Conservation (phyloP, 2,797 vertebrate species). For the Megaceryle alcyon region DNA sequence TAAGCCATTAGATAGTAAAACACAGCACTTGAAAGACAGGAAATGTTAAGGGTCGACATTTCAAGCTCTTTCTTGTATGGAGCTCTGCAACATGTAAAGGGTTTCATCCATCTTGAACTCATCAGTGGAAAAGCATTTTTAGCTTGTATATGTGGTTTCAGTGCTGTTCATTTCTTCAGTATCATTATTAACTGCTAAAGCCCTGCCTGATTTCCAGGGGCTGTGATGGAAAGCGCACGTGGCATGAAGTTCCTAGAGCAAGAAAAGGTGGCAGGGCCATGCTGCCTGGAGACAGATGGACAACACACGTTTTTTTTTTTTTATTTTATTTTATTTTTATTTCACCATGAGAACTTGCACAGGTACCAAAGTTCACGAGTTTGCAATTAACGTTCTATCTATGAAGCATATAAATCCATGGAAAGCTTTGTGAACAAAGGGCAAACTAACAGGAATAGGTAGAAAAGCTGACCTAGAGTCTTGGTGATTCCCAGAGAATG, state of each 20-base stretch:
- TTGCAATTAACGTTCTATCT: background rate
- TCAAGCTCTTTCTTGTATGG: constrained; percentile 11
- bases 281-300: background rate
- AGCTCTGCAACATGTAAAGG: background rate
- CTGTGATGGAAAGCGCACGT: background rate
- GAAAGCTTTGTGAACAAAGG: background rate
- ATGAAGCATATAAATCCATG: background rate
- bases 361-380: background rate
- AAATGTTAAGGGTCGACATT: background rate
- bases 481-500: background rate
- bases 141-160: background rate
- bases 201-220: background rate
- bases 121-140: background rate
- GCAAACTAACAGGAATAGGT: background rate
- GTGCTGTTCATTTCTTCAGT: background rate
- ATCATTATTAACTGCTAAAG: background rate
- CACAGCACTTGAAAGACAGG: background rate
- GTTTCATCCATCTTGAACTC: constrained; percentile 27
- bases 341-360: background rate
- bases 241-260: background rate
- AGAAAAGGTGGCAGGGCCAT: background rate
- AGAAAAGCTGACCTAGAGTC: background rate
- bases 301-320: background rate
- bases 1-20: constrained; percentile 23
- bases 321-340: background rate